A percentile compares a stretch with the other conserved stretches of the same genome.
phyloP scores from a whole-genome alignment of 2,113 vertebrate species.

The Chaetura pelagica region DNA sequence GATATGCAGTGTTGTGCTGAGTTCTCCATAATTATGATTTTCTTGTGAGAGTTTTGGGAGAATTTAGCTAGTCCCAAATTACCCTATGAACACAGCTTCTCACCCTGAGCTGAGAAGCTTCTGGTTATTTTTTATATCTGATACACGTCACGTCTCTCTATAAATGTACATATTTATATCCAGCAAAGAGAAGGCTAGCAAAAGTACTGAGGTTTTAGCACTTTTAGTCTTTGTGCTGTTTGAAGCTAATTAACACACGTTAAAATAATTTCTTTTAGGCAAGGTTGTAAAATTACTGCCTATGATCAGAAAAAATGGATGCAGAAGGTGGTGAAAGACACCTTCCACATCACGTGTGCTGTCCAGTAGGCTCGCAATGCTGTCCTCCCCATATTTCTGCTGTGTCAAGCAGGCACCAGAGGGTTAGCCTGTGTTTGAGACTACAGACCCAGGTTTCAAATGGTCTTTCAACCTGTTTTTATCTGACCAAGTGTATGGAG shows the following conservation, averaged over 20 bases:
- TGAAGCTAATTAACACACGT: background rate
- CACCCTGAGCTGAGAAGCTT: background rate
- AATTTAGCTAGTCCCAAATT: background rate
- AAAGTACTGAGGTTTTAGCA: background rate
- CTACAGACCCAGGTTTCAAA: background rate
- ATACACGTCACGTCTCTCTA: background rate
- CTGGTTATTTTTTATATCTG: background rate
- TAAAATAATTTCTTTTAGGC: background rate
- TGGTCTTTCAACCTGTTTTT: background rate
- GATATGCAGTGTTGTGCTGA: background rate
- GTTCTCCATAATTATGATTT: background rate
- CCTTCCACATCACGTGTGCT: background rate
- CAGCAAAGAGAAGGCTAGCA: background rate
- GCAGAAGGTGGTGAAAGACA: background rate
- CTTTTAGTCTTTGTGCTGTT: background rate
- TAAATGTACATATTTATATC: background rate
- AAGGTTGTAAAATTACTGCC: background rate
- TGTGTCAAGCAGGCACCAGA: background rate
- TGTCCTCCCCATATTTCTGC: background rate
- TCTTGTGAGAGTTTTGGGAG: conserved; percentile 1
- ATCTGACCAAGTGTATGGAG: background rate
- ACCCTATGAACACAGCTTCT: background rate
- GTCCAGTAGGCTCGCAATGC: background rate
- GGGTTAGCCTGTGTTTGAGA: background rate
- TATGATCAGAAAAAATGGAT: background rate